Evolutionary conservation across 2,113 vertebrate genomes (phyloP).

Genomic region (Microcebus murinus): DNA sequence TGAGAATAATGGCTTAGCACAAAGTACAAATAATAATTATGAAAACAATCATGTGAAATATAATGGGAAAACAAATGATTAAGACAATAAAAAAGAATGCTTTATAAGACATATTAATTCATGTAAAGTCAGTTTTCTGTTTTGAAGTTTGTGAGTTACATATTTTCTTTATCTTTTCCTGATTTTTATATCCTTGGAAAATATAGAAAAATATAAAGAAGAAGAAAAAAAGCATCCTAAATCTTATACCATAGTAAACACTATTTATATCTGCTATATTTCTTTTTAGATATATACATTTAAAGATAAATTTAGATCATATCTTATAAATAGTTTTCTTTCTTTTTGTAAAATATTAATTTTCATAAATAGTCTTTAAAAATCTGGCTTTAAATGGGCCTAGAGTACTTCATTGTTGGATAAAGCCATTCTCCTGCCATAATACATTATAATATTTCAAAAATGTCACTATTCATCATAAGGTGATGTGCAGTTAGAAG

Average conservation of each 20-base stretch:
- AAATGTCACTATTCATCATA: neutral
- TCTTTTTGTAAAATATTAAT: neutral
- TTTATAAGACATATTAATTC: neutral
- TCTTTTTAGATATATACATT: neutral
- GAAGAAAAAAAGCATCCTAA: neutral
- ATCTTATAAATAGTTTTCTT: neutral
- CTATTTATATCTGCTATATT: neutral
- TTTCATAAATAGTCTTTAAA: neutral
- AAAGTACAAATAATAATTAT: neutral
- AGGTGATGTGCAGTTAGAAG: neutral
- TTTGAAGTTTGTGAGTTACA: neutral
- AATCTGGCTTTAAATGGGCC: neutral
- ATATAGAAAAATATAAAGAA: neutral
- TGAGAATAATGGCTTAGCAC: neutral
- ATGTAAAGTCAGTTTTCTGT: neutral
- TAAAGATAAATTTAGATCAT: neutral
- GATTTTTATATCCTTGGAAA: neutral
- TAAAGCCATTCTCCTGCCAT: neutral
- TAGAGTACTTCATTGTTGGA: neutral
- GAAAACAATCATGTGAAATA: neutral
- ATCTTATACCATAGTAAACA: neutral
- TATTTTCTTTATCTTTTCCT: slow-evolving; percentile 24
- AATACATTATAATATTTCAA: neutral
- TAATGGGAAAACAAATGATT: neutral
- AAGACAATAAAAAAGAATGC: neutral